Evolutionary conservation across 2,888 invertebrate species (phyloP).

Genomic region (Caenorhabditis sp.): DNA sequence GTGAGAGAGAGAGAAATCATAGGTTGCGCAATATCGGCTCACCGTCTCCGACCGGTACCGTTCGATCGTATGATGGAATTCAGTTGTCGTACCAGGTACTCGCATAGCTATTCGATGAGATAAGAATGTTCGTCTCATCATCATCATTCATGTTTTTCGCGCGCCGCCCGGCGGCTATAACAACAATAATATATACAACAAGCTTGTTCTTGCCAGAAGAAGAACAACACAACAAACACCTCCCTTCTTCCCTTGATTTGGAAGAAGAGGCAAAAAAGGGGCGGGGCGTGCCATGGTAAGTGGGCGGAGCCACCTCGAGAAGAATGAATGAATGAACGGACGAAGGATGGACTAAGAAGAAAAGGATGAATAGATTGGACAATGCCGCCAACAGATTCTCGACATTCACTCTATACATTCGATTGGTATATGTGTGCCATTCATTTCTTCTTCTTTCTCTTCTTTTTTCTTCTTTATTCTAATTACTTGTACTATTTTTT

Average conservation of each 20-base stretch:
- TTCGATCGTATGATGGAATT: background rate
- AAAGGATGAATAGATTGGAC: background rate
- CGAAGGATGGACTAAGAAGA: background rate
- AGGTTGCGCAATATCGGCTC: background rate
- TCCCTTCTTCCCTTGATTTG: conserved; percentile 19
- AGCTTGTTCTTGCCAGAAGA: conserved; percentile 6
- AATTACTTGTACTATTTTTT: no score
- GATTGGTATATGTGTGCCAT: conserved; percentile 9
- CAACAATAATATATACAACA: background rate
- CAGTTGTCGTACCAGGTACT: conserved; percentile 29
- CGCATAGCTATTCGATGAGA: conserved; percentile 17
- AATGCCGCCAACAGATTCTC: conserved; percentile 18
- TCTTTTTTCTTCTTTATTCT: background rate
- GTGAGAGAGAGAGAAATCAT: background rate
- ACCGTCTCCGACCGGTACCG: background rate
- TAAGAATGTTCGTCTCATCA: background rate
- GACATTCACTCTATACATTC: conserved; percentile 14
- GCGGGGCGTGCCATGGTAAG: conserved; percentile 26
- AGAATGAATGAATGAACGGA: background rate
- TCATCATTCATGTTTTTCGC: conserved; percentile 5
- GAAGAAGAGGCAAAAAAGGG: conserved; percentile 15
- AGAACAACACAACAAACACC: background rate
- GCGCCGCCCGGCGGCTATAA: background rate
- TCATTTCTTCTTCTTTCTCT: conserved; percentile 12
- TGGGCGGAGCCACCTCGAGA: conserved; percentile 16